These are phyloP conservation scores for Tortrix viridana DNA, from an alignment of 2,888 invertebrate species.

Conservation along the genomic window DNA sequence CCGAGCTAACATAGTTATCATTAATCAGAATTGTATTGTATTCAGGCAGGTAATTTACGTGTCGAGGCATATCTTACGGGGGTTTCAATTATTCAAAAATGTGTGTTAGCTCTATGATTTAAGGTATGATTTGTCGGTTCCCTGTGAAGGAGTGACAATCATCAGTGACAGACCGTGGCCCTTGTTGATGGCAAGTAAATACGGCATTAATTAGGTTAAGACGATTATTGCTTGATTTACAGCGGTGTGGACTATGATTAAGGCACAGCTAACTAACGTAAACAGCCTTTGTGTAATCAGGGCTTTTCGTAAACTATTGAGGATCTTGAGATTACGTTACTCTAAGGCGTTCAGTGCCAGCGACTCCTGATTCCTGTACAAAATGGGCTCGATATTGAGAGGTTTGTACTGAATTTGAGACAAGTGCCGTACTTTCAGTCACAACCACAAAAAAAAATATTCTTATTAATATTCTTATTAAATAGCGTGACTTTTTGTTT, in stretches of 20 bases:
- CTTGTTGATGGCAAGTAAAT: slow-evolving; percentile 36
- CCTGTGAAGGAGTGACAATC: slow-evolving; percentile 21
- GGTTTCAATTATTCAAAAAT: not conserved
- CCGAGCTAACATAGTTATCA: slow-evolving; percentile 34
- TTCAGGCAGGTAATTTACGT: slow-evolving; percentile 32
- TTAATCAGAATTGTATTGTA: slow-evolving; percentile 38
- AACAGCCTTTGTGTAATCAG: slow-evolving; percentile 34
- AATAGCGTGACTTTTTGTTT: too few relatives aligned
- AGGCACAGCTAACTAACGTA: slow-evolving; percentile 28
- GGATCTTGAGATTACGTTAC: not conserved
- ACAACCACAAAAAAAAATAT: too few relatives aligned
- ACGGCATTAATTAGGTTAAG: slow-evolving; percentile 35
- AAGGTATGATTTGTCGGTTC: slow-evolving; percentile 10
- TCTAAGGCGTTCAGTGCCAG: not conserved
- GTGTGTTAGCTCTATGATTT: not conserved
- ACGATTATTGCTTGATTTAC: slow-evolving; percentile 39
- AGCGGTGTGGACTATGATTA: slow-evolving; percentile 32
- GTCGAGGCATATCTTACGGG: slow-evolving; percentile 4
- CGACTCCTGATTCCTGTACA: too few relatives aligned
- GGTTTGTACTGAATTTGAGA: too few relatives aligned
- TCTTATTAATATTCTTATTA: too few relatives aligned
- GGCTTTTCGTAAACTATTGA: slow-evolving; percentile 19
- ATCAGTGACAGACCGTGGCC: slow-evolving; percentile 33
- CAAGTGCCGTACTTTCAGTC: too few relatives aligned
- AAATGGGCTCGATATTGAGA: too few relatives aligned